Base-by-base conservation (phyloP, 2,113 vertebrate genomes). In the Alligator sinensis region DNA sequence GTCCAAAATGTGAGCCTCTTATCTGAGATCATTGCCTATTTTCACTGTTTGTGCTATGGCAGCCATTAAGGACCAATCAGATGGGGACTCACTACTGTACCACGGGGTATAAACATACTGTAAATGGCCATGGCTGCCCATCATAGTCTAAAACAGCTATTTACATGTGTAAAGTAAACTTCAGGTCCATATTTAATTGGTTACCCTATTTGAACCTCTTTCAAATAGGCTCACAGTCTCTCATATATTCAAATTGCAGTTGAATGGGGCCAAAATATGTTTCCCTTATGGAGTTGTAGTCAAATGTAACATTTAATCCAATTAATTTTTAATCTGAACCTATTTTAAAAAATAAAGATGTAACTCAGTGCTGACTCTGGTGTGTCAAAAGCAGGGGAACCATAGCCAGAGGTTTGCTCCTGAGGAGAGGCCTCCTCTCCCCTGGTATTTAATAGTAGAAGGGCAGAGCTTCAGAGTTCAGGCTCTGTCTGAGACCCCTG, bases 151-250 rank as follows among this genome's bases (percentile, higher is more conserved):
- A 30, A 34, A 59, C 25, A 64, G 14, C 2, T 78, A 3, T 59
- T 82, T 18, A 9, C 0, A 2, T 34, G 0, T 2, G 60, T 11
- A 9, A 11, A 57, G 76, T 6, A 16, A 70, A 16, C 64, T 27
- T 3, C 21, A 75, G 27, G 4, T 2, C n/a, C n/a, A 2, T 19
- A 22, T 4, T 72, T 59, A 58, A 59, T 59, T 47, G 19, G 15
- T 21, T 78, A 58, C 66, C 72, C 15, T 27, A 6, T n/a, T 9
- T 62, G 57, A 5, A 28, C 24, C 22, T 22, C 28, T 59, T 30
- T 11, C 34, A 34, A 34, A 34, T 24, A 55, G 63, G 30, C 19
- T 55, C 30, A 34, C 0, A 4, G 13, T 34, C 13, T 61, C 64
- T 62, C 10, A 28, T 27, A 66, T 54, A 85, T 25, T 57, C 55